Evolutionary conservation across 2,888 invertebrate species (phyloP).

Genomic region (Pristionchus maxplancki): DNA sequence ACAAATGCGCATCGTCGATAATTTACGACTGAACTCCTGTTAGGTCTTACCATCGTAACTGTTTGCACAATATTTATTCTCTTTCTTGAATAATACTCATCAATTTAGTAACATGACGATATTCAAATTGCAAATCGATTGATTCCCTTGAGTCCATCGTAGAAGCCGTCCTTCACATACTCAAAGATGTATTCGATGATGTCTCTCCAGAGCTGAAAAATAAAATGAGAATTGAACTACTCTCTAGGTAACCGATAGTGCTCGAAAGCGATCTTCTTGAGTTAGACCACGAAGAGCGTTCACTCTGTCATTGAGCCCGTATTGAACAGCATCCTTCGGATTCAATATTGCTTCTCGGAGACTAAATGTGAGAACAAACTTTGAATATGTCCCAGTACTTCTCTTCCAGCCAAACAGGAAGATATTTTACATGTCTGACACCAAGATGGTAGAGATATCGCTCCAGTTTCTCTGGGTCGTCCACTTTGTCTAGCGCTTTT

Average conservation of each 20-base stretch:
- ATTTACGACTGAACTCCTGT: too few relatives aligned
- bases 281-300: neutral
- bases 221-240: too few relatives aligned
- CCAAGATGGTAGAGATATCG: neutral
- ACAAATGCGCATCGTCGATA: too few relatives aligned
- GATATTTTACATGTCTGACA: neutral
- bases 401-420: neutral
- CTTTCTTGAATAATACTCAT: too few relatives aligned
- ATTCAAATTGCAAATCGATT: neutral
- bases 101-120: too few relatives aligned
- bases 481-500: neutral
- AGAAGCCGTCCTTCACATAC: neutral
- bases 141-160: neutral
- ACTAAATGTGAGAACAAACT: neutral
- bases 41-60: too few relatives aligned
- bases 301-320: neutral
- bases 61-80: too few relatives aligned
- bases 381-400: neutral
- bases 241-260: neutral
- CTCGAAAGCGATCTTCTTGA: neutral
- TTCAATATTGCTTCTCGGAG: too few relatives aligned
- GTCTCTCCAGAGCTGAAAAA: neutral
- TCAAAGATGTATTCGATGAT: neutral
- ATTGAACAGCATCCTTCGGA: neutral
- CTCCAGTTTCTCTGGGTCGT: neutral